Conservation (phyloP, 37 sponge, comb jelly and placozoan genomes). For the Petrosia ficiformis region DNA sequence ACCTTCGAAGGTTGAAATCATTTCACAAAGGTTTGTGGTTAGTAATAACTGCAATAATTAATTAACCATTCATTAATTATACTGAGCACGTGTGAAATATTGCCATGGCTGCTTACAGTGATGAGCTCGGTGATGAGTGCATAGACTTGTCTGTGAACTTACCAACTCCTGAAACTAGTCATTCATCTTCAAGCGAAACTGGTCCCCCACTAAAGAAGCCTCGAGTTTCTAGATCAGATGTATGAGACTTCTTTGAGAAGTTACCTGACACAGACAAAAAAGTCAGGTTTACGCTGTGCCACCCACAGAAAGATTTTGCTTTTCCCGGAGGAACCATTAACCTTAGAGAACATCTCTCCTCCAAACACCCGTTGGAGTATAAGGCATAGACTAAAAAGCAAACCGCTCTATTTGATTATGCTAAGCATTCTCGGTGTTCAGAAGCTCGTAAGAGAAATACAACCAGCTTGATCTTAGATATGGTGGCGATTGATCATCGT, state of each 20-base stretch:
- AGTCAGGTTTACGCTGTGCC: background rate
- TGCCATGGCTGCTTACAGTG: too few species aligned
- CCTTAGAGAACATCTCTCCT: background rate
- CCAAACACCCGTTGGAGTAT: background rate
- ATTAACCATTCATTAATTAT: too few species aligned
- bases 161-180: too few species aligned
- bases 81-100: too few species aligned
- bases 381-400: background rate
- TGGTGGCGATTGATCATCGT: background rate
- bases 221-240: constrained; percentile 27
- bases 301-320: background rate
- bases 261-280: too few species aligned
- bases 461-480: background rate
- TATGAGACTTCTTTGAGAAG: constrained; percentile 9
- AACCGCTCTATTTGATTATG: background rate
- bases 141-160: too few species aligned
- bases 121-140: too few species aligned
- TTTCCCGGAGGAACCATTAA: constrained; percentile 18
- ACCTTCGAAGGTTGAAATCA: too few species aligned
- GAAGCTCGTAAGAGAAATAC: background rate
- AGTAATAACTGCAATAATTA: too few species aligned
- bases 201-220: too few species aligned
- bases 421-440: background rate
- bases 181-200: too few species aligned
- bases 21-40: too few species aligned